Conservation (phyloP, 2,888 invertebrate species). For the Pecten maximus region DNA sequence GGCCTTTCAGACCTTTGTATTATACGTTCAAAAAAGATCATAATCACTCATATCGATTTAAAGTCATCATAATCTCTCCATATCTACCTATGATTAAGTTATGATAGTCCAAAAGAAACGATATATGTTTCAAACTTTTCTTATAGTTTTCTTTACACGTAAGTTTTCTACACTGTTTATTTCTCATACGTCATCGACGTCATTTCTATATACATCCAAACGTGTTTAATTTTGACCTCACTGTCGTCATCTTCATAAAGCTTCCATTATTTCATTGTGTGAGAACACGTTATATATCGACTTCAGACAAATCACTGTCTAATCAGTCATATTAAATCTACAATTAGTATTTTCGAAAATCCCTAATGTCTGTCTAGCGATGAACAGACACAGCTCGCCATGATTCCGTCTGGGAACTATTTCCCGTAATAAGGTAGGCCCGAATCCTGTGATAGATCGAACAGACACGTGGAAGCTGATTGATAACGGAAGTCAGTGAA, state of each 20-base stretch:
- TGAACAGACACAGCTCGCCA: conserved; percentile 6
- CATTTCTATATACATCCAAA: neutral
- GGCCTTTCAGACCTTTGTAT: too few species aligned
- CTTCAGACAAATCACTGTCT: neutral
- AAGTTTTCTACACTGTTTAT: too few species aligned
- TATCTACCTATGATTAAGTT: too few species aligned
- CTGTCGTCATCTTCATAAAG: neutral
- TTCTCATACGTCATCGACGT: neutral
- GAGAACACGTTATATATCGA: neutral
- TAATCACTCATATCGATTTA: too few species aligned
- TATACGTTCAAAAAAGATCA: too few species aligned
- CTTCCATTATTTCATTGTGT: neutral
- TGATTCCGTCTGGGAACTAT: conserved; percentile 14
- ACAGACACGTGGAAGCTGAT: conserved; percentile 22
- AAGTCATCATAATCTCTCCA: too few species aligned
- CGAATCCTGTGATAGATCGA: conserved; percentile 10
- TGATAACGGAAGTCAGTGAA: conserved; percentile 32
- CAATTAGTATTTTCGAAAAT: conserved; percentile 7
- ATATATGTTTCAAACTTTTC: too few species aligned
- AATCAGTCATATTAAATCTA: conserved; percentile 22
- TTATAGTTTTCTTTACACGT: too few species aligned
- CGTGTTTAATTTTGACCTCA: neutral
- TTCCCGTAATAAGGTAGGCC: conserved; percentile 19
- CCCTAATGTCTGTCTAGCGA: neutral
- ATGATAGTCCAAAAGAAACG: too few species aligned